Percentiles rank a stretch among this genome's conserved stretches.
Conservation (phyloP, 1,140 invertebrate species). For the Sipha flava region DNA sequence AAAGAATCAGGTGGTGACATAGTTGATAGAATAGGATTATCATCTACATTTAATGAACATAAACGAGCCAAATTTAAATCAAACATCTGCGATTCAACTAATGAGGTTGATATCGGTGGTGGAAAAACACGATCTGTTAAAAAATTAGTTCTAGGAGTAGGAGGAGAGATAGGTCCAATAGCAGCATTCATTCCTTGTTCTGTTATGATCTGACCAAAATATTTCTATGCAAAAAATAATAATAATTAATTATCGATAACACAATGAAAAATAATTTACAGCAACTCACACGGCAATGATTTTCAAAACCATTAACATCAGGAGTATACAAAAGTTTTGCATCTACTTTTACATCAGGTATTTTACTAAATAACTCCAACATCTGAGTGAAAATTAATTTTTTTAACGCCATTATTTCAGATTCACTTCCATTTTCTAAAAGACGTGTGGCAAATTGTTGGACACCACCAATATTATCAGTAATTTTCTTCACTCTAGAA, state of each 20-base stretch:
- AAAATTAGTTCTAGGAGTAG: conserved; percentile 27
- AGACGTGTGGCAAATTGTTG: conserved; percentile 71
- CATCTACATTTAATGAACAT: conserved; percentile 62
- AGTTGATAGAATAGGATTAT: conserved; percentile 46
- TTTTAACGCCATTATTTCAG: conserved; percentile 73
- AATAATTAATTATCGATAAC: not conserved
- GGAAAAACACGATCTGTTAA: conserved; percentile 6
- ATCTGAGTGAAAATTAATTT: conserved; percentile 66
- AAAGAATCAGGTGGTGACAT: conserved; percentile 45
- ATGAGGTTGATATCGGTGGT: not conserved
- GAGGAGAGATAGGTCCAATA: conserved; percentile 11
- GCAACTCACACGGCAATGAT: not conserved
- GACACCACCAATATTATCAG: conserved; percentile 73
- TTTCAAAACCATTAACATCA: conserved; percentile 18
- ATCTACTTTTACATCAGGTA: conserved; percentile 66
- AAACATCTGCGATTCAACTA: conserved; percentile 15
- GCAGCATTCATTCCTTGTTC: not conserved
- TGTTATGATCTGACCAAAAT: conserved; percentile 19
- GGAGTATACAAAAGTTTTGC: conserved; percentile 46
- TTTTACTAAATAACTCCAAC: conserved; percentile 65
- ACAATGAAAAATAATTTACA: not conserved
- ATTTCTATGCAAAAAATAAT: not conserved
- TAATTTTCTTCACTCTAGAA: conserved; percentile 60
- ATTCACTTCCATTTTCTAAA: conserved; percentile 68
- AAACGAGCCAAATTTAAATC: conserved; percentile 75